These are phyloP conservation scores for Pachycephus smyrnensis DNA, from an alignment of 2,888 invertebrate genomes.

Conservation along the genomic window DNA sequence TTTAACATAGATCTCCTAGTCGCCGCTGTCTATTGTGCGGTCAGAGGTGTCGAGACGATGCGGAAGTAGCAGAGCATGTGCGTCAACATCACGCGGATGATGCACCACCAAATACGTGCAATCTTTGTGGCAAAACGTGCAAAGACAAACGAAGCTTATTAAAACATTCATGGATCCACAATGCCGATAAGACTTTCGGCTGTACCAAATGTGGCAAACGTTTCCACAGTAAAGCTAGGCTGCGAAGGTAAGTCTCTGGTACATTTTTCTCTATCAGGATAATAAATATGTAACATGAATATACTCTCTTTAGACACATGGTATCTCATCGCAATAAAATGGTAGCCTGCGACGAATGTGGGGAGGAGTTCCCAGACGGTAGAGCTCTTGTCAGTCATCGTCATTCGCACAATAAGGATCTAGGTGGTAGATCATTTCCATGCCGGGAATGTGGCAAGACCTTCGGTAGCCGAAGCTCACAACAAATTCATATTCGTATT, in stretches of 20 bases:
- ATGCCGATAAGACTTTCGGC: slow-evolving; percentile 73
- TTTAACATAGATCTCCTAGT: slow-evolving; percentile 55
- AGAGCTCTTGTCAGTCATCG: slow-evolving; percentile 78
- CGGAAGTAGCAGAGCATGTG: slow-evolving; percentile 75
- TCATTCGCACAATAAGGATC: slow-evolving; percentile 72
- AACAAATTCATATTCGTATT: slow-evolving; percentile 87
- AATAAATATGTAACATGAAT: background rate
- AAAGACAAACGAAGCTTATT: slow-evolving; percentile 76
- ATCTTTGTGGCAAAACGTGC: slow-evolving; percentile 77
- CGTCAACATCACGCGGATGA: slow-evolving; percentile 72
- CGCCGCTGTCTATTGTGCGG: slow-evolving; percentile 76
- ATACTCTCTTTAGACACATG: slow-evolving; percentile 71
- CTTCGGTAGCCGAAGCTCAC: slow-evolving; percentile 86
- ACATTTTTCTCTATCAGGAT: background rate
- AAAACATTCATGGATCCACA: slow-evolving; percentile 79
- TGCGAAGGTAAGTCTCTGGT: slow-evolving; percentile 57
- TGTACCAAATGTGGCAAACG: slow-evolving; percentile 79
- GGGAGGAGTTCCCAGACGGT: slow-evolving; percentile 79
- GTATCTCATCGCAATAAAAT: slow-evolving; percentile 79
- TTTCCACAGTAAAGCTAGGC: slow-evolving; percentile 76
- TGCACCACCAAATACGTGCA: slow-evolving; percentile 75
- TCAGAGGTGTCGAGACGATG: slow-evolving; percentile 74
- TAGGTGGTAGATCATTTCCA: slow-evolving; percentile 78
- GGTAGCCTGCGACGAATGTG: slow-evolving; percentile 77
- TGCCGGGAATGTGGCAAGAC: slow-evolving; percentile 88